Conservation (phyloP, 2,888 invertebrate species). For the Bombyx huttoni region DNA sequence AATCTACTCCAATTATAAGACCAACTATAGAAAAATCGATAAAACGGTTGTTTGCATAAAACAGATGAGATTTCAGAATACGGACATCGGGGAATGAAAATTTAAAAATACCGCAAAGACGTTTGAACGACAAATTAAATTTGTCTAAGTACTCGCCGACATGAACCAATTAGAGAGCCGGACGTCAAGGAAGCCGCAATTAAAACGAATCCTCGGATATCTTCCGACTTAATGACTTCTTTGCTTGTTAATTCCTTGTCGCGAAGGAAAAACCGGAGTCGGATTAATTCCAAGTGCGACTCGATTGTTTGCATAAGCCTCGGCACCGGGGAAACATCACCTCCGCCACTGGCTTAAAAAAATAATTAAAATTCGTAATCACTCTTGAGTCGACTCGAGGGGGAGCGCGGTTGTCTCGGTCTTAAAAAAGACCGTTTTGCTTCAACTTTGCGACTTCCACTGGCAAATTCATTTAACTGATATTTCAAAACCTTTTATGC, state of each 20-base stretch:
- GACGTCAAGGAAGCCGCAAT: slow-evolving; percentile 65
- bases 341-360: slow-evolving; percentile 71
- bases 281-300: slow-evolving; percentile 72
- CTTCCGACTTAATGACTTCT: slow-evolving; percentile 71
- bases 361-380: slow-evolving; percentile 74
- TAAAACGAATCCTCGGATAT: slow-evolving; percentile 68
- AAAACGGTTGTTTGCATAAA: too few species aligned
- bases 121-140: slow-evolving; percentile 39
- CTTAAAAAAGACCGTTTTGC: slow-evolving; percentile 13
- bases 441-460: slow-evolving; percentile 17
- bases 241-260: slow-evolving; percentile 73
- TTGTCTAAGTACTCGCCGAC: slow-evolving; percentile 48
- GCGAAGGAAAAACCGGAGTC: slow-evolving; percentile 62
- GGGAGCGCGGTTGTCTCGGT: slow-evolving; percentile 42
- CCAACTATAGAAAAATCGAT: too few species aligned
- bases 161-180: slow-evolving; percentile 66
- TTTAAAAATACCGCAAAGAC: slow-evolving; percentile 3
- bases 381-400: slow-evolving; percentile 65
- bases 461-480: slow-evolving; percentile 37
- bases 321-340: slow-evolving; percentile 65
- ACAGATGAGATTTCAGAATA: slow-evolving; percentile 1
- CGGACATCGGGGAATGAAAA: neutral
- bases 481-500: slow-evolving; percentile 34
- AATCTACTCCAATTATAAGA: too few species aligned
- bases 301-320: slow-evolving; percentile 72